Conservation (phyloP, 1,140 invertebrate species). For the Hetaerina americana region DNA sequence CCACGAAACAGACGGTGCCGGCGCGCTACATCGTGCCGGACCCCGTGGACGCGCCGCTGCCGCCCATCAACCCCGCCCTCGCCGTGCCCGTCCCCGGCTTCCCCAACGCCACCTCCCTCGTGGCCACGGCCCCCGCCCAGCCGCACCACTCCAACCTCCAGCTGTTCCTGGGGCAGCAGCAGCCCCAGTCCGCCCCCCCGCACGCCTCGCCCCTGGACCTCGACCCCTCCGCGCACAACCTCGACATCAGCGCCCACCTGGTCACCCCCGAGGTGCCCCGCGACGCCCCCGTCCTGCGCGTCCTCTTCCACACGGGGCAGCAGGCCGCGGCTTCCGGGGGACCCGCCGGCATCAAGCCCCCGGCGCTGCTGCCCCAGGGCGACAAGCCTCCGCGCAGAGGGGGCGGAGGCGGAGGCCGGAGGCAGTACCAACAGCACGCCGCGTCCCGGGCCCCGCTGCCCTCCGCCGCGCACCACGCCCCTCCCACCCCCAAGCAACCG, state of each 20-base stretch:
- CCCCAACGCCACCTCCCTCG: not conserved
- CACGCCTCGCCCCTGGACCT: slow-evolving; percentile 25
- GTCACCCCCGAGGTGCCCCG: slow-evolving; percentile 68
- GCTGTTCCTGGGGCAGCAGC: not conserved
- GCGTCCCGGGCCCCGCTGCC: slow-evolving; percentile 29
- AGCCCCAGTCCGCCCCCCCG: slow-evolving; percentile 20
- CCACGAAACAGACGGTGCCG: slow-evolving; percentile 85
- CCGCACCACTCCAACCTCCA: not conserved
- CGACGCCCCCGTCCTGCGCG: slow-evolving; percentile 72
- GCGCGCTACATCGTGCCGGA: slow-evolving; percentile 74
- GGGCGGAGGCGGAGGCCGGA: not conserved
- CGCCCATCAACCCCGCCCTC: slow-evolving; percentile 12
- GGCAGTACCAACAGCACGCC: not conserved
- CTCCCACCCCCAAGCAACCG: slow-evolving; percentile 18
- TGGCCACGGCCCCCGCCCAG: not conserved
- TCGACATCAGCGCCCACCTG: slow-evolving; percentile 83
- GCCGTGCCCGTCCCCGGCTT: slow-evolving; percentile 1
- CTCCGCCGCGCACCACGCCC: slow-evolving; percentile 11
- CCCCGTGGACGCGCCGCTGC: slow-evolving; percentile 39
- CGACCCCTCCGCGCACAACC: slow-evolving; percentile 54
- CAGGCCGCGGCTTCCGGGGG: slow-evolving; percentile 48
- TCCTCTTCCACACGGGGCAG: slow-evolving; percentile 75
- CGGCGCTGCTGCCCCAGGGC: not conserved
- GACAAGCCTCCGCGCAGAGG: not conserved
- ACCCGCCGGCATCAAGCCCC: slow-evolving; percentile 24